Base-by-base conservation (phyloP, 2,797 vertebrate species). In the Cyprinella venusta region DNA sequence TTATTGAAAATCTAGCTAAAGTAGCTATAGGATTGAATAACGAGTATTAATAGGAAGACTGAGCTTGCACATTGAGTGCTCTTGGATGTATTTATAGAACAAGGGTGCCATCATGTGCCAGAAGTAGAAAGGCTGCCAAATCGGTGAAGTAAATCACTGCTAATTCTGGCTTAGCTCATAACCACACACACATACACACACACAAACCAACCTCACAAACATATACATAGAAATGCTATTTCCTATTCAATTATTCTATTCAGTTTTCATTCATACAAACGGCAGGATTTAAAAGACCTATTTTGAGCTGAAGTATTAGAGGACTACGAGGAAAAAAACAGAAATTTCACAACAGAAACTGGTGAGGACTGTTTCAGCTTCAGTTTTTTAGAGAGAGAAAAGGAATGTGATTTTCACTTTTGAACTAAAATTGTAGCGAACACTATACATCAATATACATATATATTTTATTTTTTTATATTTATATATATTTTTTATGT, bases 101-200 rank as follows among this genome's bases (percentile, higher is more conserved):
- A 67, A 88, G 56, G 63, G 70, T 84, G 90, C 89, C 91, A 85
- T 84, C 89, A 85, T 76, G 88, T 88, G 87, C 68, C 36, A 68
- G 30, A 76, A 68, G 61, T 2, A 8, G 76, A 13, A 86, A 70
- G 21, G 78, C 65, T 82, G 56, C 67, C 78, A 87, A 78, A 81
- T 45, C 40, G 21, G 24, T 63, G 15, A 12, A 81, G 72, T 42
- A 76, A 80, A 86, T 61, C 75, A 21, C 69, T 61, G 74, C 81
- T 82, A 69, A 74, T 81, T 84, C 61, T 50, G 67, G 68, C 24
- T 50, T 50, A 56, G 74, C 72, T 85, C 69, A 68, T 54, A 42
- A 79, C 8, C 42, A 71, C 30, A 54, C 33, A 21, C 52, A 56
- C 75, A 54, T 48, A 38, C 71, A 85, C 76, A 40, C 45, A 76